Conservation (phyloP, 1,140 invertebrate genomes). For the Lepidostoma basale region DNA sequence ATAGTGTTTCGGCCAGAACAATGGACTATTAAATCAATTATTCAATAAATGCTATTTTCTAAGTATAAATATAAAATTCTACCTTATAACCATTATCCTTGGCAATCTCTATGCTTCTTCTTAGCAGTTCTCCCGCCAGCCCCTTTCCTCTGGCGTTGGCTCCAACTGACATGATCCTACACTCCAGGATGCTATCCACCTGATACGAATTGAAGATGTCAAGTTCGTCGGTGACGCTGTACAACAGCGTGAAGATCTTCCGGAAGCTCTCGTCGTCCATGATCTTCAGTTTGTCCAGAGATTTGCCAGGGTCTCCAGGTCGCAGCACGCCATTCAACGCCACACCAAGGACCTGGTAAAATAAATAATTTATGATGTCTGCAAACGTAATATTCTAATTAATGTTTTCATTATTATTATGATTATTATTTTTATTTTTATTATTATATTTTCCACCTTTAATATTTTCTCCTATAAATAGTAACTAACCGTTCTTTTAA, state of each 20-base stretch:
- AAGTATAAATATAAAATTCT: slow-evolving; percentile 32
- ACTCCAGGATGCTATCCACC: slow-evolving; percentile 78
- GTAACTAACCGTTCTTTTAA: no score
- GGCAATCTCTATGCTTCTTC: slow-evolving; percentile 68
- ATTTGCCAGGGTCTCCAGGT: slow-evolving; percentile 64
- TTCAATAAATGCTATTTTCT: slow-evolving; percentile 13
- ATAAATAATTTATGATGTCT: no score
- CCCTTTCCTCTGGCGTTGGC: slow-evolving; percentile 71
- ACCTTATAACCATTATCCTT: slow-evolving; percentile 72
- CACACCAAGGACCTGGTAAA: slow-evolving; percentile 68
- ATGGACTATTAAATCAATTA: not conserved
- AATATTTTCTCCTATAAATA: no score
- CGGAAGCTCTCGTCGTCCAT: slow-evolving; percentile 68
- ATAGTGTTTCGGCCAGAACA: not conserved
- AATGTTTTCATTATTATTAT: no score
- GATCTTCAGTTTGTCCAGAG: slow-evolving; percentile 62
- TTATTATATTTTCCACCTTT: no score
- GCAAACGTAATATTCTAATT: no score
- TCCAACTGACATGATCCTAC: slow-evolving; percentile 78
- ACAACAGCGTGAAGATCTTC: slow-evolving; percentile 69
- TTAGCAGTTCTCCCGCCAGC: slow-evolving; percentile 72
- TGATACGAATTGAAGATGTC: slow-evolving; percentile 69
- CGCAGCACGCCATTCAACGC: slow-evolving; percentile 68
- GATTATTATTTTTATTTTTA: no score
- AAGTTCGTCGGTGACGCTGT: slow-evolving; percentile 65